Conservation (phyloP, 2,888 invertebrate species). For the Eristalis arbustorum region DNA sequence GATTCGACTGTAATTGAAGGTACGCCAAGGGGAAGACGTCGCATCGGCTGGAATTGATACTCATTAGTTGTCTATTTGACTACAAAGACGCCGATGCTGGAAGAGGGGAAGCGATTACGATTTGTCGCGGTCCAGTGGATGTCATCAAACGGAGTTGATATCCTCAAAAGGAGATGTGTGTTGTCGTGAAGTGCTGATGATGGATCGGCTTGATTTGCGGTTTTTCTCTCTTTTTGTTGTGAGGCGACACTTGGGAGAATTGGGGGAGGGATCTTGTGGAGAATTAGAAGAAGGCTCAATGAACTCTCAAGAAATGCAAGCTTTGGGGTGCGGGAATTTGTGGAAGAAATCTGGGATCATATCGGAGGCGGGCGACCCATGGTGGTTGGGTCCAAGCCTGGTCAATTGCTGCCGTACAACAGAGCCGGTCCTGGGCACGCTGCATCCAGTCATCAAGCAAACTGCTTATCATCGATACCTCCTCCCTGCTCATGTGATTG, state of each 20-base stretch:
- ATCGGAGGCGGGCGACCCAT: too few relatives aligned
- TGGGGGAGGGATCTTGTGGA: not conserved
- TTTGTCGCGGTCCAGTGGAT: conserved; percentile 60
- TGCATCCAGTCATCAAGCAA: too few relatives aligned
- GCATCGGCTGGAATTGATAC: conserved; percentile 60
- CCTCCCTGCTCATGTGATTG: too few relatives aligned
- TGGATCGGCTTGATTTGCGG: conserved; percentile 4
- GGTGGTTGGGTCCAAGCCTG: too few relatives aligned
- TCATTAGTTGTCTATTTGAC: conserved; percentile 68
- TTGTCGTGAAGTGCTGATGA: not conserved
- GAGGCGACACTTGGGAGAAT: not conserved
- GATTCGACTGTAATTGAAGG: not conserved
- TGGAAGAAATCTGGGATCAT: too few relatives aligned
- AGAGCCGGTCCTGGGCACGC: too few relatives aligned
- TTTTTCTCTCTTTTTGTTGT: not conserved
- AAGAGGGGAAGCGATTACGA: conserved; percentile 39
- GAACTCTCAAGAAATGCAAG: too few relatives aligned
- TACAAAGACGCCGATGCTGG: conserved; percentile 49
- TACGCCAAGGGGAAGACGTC: conserved; percentile 5
- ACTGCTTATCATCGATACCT: too few relatives aligned
- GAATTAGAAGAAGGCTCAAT: too few relatives aligned
- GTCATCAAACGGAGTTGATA: conserved; percentile 58
- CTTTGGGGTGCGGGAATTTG: too few relatives aligned
- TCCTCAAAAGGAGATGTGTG: conserved; percentile 17
- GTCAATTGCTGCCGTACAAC: too few relatives aligned